Evolutionary conservation across 2,797 vertebrate species (phyloP), one percentile per base, ranked within the genome.

Genomic region (Spea hammondii): DNA sequence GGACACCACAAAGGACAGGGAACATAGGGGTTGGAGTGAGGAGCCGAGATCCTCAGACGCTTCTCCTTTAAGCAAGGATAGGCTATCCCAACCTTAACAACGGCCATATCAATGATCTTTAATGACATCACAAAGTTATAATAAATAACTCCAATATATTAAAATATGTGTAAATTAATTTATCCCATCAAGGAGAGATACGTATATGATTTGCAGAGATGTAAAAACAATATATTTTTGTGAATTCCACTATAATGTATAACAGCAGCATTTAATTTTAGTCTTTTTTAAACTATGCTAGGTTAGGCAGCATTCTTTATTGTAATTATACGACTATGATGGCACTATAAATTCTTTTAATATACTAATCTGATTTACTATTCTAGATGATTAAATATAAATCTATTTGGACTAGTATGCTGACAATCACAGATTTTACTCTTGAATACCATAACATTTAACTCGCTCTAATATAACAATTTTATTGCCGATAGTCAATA

Each of bases 381-480:
- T 68, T 57, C n/a, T 50, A 44, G 55, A 65, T 79, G 55, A 74
- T 79, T 79, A 79, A 64, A 73, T 72, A 49, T 12, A 67, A 79
- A 66, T 73, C 64, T 17, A 48, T 67, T 65, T 74, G 17, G 66
- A 49, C 65, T 48, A 8, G 48, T 72, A 55, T 79, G 65, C 46
- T 32, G 55, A 59, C 70, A 49, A 13, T 60, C 14, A 14, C 10
- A 65, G 46, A 32, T 64, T 69, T 60, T 66, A 74, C 59, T 65
- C 55, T 79, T 64, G 55, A 65, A 51, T 74, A 49, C 44, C n/a
- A 66, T 72, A 66, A 72, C 60, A 32, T 72, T 73, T 73, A 78
- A 79, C 72, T 72, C 59, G 12, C 65, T 79, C 44, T 65, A 73
- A 67, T 67, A 73, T 50, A 57, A 64, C 53, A 50, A 49, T 72